Evolutionary conservation across 2,797 vertebrate species (phyloP).

Genomic region (Channallabes apus): DNA sequence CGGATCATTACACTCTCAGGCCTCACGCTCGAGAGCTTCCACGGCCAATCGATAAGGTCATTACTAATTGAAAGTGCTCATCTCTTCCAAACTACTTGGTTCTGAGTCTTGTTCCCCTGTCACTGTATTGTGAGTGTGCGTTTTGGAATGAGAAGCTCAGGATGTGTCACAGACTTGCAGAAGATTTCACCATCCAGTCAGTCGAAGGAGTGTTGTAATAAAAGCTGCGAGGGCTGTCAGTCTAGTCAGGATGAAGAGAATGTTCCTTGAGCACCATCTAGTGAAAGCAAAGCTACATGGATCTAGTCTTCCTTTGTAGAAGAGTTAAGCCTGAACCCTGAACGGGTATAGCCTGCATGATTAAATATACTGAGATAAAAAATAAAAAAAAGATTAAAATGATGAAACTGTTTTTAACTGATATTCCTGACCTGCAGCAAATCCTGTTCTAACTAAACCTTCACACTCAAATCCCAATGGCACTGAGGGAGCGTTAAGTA

Average conservation of each 20-base stretch:
- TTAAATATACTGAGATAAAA: too few relatives aligned
- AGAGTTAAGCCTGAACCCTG: not conserved
- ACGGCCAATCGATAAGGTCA: slow-evolving; percentile 69
- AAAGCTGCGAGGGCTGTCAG: not conserved
- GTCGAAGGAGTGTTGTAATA: not conserved
- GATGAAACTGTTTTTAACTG: not conserved
- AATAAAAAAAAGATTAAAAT: too few relatives aligned
- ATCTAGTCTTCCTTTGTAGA: not conserved
- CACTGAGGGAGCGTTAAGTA: not conserved
- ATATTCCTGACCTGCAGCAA: not conserved
- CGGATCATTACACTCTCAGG: slow-evolving; percentile 43
- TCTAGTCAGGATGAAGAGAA: not conserved
- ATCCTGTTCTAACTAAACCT: not conserved
- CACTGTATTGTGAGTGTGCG: slow-evolving; percentile 21
- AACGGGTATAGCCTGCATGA: not conserved
- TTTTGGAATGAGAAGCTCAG: slow-evolving; percentile 42
- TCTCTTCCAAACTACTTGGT: slow-evolving; percentile 59
- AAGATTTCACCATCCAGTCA: not conserved
- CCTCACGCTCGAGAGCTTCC: slow-evolving; percentile 47
- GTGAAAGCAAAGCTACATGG: slow-evolving; percentile 54
- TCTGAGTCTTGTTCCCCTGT: slow-evolving; percentile 56
- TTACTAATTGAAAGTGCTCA: slow-evolving; percentile 71
- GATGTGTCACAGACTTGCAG: not conserved
- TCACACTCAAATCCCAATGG: not conserved
- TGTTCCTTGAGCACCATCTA: slow-evolving; percentile 73